Evolutionary conservation across 2,113 vertebrate genomes (phyloP), one percentile per base, ranked within the genome.

Genomic region (Promerops cafer): DNA sequence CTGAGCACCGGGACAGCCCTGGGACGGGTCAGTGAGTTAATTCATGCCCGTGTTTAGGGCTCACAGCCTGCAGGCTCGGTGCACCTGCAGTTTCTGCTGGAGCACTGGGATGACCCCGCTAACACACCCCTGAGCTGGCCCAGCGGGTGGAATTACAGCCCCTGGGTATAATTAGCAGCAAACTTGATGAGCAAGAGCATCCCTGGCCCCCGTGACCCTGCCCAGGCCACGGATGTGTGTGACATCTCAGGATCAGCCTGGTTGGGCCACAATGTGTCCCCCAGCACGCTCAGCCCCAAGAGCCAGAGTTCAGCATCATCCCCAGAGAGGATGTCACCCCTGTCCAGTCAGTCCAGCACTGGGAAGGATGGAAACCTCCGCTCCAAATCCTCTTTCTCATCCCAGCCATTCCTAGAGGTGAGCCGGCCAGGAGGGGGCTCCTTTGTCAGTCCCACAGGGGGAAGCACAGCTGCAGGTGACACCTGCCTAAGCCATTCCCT

Each of bases 341-440:
- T 60, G n/a, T 6, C 19, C 22, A 7, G 10, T 6, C 49, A 74
- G 11, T 7, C 23, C 10, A 20, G 53, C 0, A 0, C 31, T 40
- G 64, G 39, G 52, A 71, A 77, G n/a, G 52, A 60, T 5, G 2
- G 16, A 31, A 74, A n/a, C 8, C 23, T 10, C 47, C 6, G 1
- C 17, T 31, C 33, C 72, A 20, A 56, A n/a, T 20, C 28, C 35
- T 47, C 30, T 23, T 44, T n/a, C 49, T 37, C 53, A 39, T 24
- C 10, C 5, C 14, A 68, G 42, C 54, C 54, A 24, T 24, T 54
- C 54, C 60, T 15, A 20, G 20, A 74, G 33, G 26, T 18, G 30
- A 69, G 3, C 2, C 4, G 18, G 50, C 30, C 4, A 4, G n/a
- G 30, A 40, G 2, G 8, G 20, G 7, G 14, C 27, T 70, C 19